These are phyloP conservation scores for Hybognathus amarus DNA, from an alignment of 2,797 vertebrate species.

Conservation along the genomic window DNA sequence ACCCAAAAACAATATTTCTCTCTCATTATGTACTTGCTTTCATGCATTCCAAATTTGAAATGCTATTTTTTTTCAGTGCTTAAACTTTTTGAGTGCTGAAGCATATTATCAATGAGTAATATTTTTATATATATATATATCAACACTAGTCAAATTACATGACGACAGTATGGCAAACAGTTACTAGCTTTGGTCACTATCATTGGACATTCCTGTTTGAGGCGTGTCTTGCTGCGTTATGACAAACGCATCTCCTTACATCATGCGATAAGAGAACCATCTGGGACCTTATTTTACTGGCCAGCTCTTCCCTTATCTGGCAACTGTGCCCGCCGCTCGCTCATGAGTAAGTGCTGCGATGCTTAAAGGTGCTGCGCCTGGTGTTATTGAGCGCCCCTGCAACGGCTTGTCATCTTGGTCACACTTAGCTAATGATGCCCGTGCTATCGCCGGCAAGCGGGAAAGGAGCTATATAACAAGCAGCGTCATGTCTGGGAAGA, in stretches of 20 bases:
- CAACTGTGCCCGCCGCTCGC: slow-evolving; percentile 55
- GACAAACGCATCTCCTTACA: slow-evolving; percentile 64
- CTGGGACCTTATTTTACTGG: slow-evolving; percentile 69
- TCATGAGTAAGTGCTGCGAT: slow-evolving; percentile 73
- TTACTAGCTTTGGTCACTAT: background rate
- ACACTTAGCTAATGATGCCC: slow-evolving; percentile 81
- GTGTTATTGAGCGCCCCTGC: slow-evolving; percentile 70
- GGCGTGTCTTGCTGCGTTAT: slow-evolving; percentile 28
- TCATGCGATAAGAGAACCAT: slow-evolving; percentile 72
- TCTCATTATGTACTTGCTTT: background rate
- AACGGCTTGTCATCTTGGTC: slow-evolving; percentile 72
- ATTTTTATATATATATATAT: too few relatives aligned
- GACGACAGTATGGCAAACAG: background rate
- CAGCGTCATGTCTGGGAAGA: slow-evolving; percentile 59
- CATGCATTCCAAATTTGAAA: background rate
- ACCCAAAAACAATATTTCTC: background rate
- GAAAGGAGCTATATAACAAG: slow-evolving; percentile 69
- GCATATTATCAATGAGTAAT: too few relatives aligned
- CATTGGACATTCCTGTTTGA: background rate
- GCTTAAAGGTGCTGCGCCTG: slow-evolving; percentile 60
- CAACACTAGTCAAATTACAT: background rate
- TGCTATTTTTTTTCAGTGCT: background rate
- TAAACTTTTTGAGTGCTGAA: too few relatives aligned
- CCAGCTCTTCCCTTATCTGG: slow-evolving; percentile 70
- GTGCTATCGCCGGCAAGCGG: slow-evolving; percentile 64